Evolutionary conservation across 1,140 invertebrate species (phyloP), one percentile per base, ranked within the genome.

Genomic region (Drosophila mojavensis): DNA sequence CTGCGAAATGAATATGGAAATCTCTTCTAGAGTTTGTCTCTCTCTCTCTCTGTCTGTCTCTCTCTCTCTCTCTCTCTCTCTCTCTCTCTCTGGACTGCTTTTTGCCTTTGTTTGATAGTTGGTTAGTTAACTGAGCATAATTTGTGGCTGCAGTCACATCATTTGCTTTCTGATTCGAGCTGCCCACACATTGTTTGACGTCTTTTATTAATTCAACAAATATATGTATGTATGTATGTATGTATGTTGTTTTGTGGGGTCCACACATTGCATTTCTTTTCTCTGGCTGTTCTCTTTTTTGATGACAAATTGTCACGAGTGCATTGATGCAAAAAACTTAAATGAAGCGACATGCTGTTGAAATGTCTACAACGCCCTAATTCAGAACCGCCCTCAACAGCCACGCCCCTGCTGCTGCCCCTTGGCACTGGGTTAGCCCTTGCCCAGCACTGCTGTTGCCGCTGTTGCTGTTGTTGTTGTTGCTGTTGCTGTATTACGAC

Each of bases 251-350:
- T 39, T 10, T 17, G 43, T 2, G 43, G 24, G 30, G 26, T 41
- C 41, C 33, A 62, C 59, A 56, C 26, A 59, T 20, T 28, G 56
- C 26, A 36, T 47, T 50, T 53, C 26, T 28, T 39, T 13, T 11
- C 17, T 33, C 1, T 59, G 28, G 11, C 15, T 45, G 43, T n/a
- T n/a, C 10, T 68, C 36, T 48, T 51, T 79, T 86, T 89, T 83
- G 81, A 88, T 88, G 83, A 88, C 83, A 88, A 89, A 88, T 88
- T 88, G 83, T 88, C 83, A 83, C 84, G 83, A 88, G 84, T 88
- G 84, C 83, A 88, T 88, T 88, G 83, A 88, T 88, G 83, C 83
- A 88, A 88, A 88, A 79, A 88, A 89, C 83, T 88, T 88, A 88
- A 88, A 88, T 88, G 84, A 88, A 88, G 83, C 84, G 83, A 88